These are phyloP conservation scores for Cromileptes altivelis DNA, from an alignment of 2,113 vertebrate genomes.

Conservation along the genomic window DNA sequence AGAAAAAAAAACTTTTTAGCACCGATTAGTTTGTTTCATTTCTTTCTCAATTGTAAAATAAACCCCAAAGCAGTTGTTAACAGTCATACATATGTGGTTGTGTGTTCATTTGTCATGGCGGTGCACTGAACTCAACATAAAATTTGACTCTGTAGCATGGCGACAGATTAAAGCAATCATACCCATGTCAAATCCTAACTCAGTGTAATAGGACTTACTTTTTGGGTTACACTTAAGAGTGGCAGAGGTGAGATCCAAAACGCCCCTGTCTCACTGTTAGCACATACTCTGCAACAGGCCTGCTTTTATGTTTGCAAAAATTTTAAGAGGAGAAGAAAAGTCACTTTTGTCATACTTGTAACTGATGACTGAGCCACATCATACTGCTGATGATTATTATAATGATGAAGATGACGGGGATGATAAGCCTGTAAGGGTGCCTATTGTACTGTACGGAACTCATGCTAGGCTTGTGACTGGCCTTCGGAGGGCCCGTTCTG, in stretches of 20 bases:
- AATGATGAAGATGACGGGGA: conserved; percentile 72
- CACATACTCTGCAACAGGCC: conserved; percentile 26
- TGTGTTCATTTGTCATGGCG: conserved; percentile 81
- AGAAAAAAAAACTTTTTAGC: conserved; percentile 85
- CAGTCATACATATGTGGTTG: conserved; percentile 86
- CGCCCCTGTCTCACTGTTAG: neutral
- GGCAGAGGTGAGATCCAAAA: conserved; percentile 34
- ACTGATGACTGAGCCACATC: conserved; percentile 77
- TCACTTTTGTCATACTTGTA: conserved; percentile 70
- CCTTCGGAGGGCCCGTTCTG: conserved; percentile 74
- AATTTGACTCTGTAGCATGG: conserved; percentile 31
- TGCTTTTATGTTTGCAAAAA: conserved; percentile 39
- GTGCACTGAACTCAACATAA: conserved; percentile 38
- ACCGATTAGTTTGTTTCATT: conserved; percentile 92
- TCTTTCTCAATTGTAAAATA: conserved; percentile 98
- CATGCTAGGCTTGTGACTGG: conserved; percentile 85
- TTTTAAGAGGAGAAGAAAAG: conserved; percentile 42
- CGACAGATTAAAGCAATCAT: conserved; percentile 60
- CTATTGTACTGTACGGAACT: conserved; percentile 79
- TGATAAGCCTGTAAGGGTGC: conserved; percentile 77
- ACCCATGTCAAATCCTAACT: conserved; percentile 34
- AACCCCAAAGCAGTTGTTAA: conserved; percentile 98
- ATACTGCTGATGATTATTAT: conserved; percentile 68
- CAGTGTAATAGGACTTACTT: conserved; percentile 51
- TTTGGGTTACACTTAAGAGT: neutral